A percentile compares a stretch with the other conserved stretches of the same genome.
These are phyloP conservation scores for Campopleginae sp. DNA, from an alignment of 2,888 invertebrate genomes.

Conservation along the genomic window DNA sequence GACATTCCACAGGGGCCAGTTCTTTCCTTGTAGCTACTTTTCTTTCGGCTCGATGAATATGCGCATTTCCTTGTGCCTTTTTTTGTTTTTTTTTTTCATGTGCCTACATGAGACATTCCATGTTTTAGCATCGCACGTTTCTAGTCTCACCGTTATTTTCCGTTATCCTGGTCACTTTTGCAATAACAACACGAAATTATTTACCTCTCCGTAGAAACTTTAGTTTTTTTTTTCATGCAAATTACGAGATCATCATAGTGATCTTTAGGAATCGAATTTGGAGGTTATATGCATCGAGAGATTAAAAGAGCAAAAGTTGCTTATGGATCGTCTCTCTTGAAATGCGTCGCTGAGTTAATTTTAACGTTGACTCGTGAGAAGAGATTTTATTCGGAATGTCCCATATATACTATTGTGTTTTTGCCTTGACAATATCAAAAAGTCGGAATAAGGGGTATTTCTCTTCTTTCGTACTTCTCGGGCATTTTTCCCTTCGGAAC, in stretches of 20 bases:
- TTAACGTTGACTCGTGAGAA: neutral
- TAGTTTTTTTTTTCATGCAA: neutral
- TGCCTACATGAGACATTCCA: slow-evolving; percentile 4
- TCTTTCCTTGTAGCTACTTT: slow-evolving; percentile 39
- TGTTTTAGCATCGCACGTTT: neutral
- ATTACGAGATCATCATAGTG: no score
- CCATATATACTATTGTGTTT: slow-evolving; percentile 9
- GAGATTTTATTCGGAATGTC: neutral
- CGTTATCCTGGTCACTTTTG: neutral
- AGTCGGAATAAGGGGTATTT: slow-evolving; percentile 28
- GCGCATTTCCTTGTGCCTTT: slow-evolving; percentile 15
- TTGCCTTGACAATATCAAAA: slow-evolving; percentile 53
- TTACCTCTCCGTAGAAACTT: neutral
- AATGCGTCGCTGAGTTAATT: neutral
- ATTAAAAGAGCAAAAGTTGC: no score
- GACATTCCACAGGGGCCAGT: slow-evolving; percentile 52
- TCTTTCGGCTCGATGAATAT: slow-evolving; percentile 33
- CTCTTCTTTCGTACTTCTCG: slow-evolving; percentile 41
- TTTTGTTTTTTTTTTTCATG: slow-evolving; percentile 16
- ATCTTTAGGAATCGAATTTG: no score
- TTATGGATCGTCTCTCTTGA: neutral
- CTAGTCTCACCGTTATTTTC: neutral
- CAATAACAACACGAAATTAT: neutral
- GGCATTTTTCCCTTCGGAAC: slow-evolving; percentile 24
- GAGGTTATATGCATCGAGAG: no score